phyloP scores from a whole-genome alignment of 2,797 vertebrate genomes.

The Phalanger gymnotis region DNA sequence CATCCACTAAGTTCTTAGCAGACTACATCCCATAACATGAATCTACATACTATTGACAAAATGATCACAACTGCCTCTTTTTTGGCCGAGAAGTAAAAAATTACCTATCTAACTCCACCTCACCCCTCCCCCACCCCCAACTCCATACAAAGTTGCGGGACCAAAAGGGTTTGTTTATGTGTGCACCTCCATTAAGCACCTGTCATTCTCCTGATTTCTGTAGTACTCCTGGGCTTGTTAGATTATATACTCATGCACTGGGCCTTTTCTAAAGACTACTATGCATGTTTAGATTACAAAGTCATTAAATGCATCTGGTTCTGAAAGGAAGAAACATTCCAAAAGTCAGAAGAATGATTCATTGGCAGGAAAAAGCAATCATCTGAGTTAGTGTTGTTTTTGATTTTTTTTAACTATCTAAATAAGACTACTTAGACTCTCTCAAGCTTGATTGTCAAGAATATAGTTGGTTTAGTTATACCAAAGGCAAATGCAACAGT shows the following conservation, averaged over 20 bases:
- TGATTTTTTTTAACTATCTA: not conserved
- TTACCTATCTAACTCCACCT: slow-evolving; percentile 64
- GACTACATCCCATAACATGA: slow-evolving; percentile 75
- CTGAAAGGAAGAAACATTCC: slow-evolving; percentile 29
- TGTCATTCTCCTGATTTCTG: slow-evolving; percentile 44
- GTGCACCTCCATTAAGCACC: slow-evolving; percentile 68
- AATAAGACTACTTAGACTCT: slow-evolving; percentile 48
- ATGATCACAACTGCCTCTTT: slow-evolving; percentile 79
- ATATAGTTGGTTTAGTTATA: slow-evolving; percentile 59
- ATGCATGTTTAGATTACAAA: slow-evolving; percentile 11
- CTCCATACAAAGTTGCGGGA: slow-evolving; percentile 50
- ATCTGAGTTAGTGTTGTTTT: not conserved
- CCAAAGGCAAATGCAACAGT: slow-evolving; percentile 3
- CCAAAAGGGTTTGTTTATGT: slow-evolving; percentile 57
- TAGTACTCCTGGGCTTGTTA: slow-evolving; percentile 19
- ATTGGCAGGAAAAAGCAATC: not conserved
- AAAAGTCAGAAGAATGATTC: slow-evolving; percentile 57
- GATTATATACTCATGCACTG: not conserved
- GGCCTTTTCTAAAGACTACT: slow-evolving; percentile 13
- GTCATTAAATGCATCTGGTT: slow-evolving; percentile 47
- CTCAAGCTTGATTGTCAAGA: slow-evolving; percentile 42
- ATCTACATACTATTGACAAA: slow-evolving; percentile 80
- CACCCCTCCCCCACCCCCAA: not conserved
- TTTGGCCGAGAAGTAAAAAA: slow-evolving; percentile 77
- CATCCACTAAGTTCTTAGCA: slow-evolving; percentile 82